A percentile compares a stretch with the other conserved stretches of the same genome.
phyloP scores from a whole-genome alignment of 1,140 invertebrate genomes.

The Meloidogyne chitwoodi region DNA sequence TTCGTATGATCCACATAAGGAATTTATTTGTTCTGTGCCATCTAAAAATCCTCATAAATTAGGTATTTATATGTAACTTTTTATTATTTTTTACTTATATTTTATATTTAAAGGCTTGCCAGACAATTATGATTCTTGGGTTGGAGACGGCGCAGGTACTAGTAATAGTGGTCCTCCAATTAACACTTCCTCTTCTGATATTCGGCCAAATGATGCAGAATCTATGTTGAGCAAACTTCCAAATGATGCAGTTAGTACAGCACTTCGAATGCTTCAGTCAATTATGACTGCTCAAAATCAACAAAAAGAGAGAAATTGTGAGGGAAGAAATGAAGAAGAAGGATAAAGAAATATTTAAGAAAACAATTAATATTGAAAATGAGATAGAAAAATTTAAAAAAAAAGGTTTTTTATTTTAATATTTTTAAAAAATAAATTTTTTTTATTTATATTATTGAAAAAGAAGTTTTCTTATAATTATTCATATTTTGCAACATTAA shows the following conservation, averaged over 20 bases:
- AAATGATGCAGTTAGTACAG: not conserved
- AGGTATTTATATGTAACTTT: not conserved
- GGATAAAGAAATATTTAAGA: not conserved
- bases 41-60: not conserved
- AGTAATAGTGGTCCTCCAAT: not conserved
- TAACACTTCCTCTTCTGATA: not conserved
- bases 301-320: not conserved
- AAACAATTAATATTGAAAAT: not conserved
- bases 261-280: not conserved
- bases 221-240: not conserved
- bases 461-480: not conserved
- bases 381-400: not conserved
- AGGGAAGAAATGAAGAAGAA: not conserved
- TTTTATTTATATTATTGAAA: not conserved
- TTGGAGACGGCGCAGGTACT: not conserved
- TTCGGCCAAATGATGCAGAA: not conserved
- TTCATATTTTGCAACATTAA: not conserved
- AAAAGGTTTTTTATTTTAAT: not conserved
- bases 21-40: not conserved
- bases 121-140: not conserved
- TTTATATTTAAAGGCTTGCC: not conserved
- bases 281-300: not conserved
- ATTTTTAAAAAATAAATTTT: not conserved
- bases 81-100: not conserved
- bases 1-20: not conserved